Base-by-base conservation (phyloP, 2,888 invertebrate species). In the Stramonita haemastoma region DNA sequence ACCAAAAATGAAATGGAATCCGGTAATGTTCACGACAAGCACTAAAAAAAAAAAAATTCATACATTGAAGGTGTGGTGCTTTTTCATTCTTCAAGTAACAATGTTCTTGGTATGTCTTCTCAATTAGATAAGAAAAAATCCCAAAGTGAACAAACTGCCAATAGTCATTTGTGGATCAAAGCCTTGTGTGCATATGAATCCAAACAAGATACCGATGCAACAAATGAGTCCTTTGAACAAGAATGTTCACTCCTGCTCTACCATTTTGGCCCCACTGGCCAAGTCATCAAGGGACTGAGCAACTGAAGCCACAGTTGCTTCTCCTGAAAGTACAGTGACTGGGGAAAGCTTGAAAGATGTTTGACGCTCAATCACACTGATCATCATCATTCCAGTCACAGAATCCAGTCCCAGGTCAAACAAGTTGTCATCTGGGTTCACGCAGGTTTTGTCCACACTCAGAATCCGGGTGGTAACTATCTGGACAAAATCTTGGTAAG, bases 401-500 rank as follows among this genome's bases (percentile, higher is more conserved):
- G 93, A 93, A 86, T 93, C 93, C 77, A 93, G 89, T 13, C 93
- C 93, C 11, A 92, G 84, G 15, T 90, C 90, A 19, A 91, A 83
- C 36, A 93, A 89, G n/a, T 81, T 88, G 26, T 86, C 83, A 15
- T 92, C 91, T 46, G 81, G 22, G 0, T 89, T 88, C 17, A 93
- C 36, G 0, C 77, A n/a, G 11, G 73, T 86, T 0, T 86, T 90
- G 17, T 92, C 92, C 17, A 90, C 87, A 2, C 91, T 87, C 19
- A 93, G 90, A 15, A 91, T 87, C 36, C 92, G 90, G 19, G 81
- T 46, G 19, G 66, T 86, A 26, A 92, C 34, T n/a, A 70, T 29
- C 60, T 46, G 88, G 0, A 92, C 60, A 86, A 90, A 91, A 19
- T 57, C 29, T 81, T 90, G 87, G 56, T 90, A 90, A 6, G 88